phyloP scores from a whole-genome alignment of 2,113 vertebrate genomes.

The Stercorarius parasiticus region DNA sequence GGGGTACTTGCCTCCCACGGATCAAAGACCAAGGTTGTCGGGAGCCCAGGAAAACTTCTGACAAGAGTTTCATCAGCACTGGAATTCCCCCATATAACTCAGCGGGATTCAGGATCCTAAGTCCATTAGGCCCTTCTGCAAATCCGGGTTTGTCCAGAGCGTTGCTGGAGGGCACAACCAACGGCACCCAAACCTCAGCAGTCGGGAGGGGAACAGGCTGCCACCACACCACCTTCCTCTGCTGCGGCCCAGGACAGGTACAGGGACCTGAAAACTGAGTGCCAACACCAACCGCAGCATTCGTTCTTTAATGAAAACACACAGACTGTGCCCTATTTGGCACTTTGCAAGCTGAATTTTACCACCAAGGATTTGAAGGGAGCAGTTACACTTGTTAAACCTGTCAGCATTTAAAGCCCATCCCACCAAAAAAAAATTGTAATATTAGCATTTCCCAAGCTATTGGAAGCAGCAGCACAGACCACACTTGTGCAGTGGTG shows the following conservation, averaged over 20 bases:
- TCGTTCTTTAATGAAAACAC: background rate
- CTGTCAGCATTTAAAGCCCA: background rate
- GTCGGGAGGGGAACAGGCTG: background rate
- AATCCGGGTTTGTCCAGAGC: background rate
- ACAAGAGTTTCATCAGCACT: background rate
- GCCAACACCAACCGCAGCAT: background rate
- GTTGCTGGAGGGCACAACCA: rapidly evolving
- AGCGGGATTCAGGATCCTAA: background rate
- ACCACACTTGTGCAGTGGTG: background rate
- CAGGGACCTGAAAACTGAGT: background rate
- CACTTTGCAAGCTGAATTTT: background rate
- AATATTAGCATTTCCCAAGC: background rate
- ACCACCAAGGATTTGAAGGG: background rate
- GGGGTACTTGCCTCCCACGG: background rate
- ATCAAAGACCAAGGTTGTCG: rapidly evolving
- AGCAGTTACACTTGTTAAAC: background rate
- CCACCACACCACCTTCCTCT: background rate
- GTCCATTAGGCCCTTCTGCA: background rate
- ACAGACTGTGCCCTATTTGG: background rate
- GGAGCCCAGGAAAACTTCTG: background rate
- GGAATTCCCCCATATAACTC: background rate
- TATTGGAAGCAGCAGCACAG: background rate
- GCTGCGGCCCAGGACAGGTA: background rate
- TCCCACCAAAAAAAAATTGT: background rate
- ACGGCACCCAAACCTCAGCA: background rate